Conservation (phyloP, 2,797 vertebrate species). For the Pseudocheirus occidentalis region DNA sequence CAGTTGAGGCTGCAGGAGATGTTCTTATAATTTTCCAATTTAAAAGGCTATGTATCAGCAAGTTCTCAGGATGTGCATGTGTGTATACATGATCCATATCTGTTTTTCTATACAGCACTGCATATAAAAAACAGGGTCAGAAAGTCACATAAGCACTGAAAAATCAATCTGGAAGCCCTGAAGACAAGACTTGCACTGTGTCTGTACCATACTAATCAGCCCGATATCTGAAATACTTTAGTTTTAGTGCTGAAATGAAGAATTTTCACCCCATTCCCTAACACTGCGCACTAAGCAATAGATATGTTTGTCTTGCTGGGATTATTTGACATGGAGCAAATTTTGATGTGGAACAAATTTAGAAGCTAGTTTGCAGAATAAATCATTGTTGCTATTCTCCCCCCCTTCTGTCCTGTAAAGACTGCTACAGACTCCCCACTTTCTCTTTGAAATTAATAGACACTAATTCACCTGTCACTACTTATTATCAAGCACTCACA, state of each 20-base stretch:
- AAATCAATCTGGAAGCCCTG: slow-evolving; percentile 11
- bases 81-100: not conserved
- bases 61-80: not conserved
- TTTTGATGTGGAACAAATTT: too few relatives aligned
- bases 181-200: not conserved
- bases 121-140: slow-evolving; percentile 16
- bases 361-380: not conserved
- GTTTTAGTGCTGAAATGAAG: not conserved
- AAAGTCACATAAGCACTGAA: not conserved
- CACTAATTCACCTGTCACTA: not conserved
- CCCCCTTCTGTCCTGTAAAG: not conserved
- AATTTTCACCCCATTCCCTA: not conserved
- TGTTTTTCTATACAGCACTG: slow-evolving; percentile 26
- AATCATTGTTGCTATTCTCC: not conserved
- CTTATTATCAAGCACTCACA: not conserved
- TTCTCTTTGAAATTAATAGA: not conserved
- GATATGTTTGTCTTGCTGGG: not conserved
- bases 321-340: not conserved
- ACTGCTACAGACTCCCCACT: not conserved
- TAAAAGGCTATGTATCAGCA: slow-evolving; percentile 44
- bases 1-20: slow-evolving; percentile 32
- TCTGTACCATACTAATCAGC: slow-evolving; percentile 10
- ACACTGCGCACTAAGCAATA: not conserved
- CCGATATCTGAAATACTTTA: slow-evolving; percentile 30
- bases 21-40: slow-evolving; percentile 53